Evolutionary conservation across 2,113 vertebrate genomes (phyloP).

Genomic region (Menidia beryllina): DNA sequence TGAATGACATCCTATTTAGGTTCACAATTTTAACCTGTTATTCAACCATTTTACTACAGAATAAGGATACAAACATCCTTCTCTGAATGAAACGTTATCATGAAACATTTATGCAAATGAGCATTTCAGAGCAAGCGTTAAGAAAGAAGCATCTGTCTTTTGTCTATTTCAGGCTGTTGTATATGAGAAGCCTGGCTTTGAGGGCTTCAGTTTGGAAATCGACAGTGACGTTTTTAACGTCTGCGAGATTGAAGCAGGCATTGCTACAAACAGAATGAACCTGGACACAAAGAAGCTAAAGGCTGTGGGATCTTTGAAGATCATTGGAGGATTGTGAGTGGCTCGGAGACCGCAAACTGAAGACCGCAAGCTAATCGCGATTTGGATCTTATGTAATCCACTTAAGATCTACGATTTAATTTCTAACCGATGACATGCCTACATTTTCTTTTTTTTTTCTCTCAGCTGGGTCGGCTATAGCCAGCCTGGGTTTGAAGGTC

Average conservation of each 20-base stretch:
- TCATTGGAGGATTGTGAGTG: conserved; percentile 92
- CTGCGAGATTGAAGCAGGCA: conserved; percentile 40
- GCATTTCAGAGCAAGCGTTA: neutral
- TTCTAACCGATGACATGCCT: neutral
- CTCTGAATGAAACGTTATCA: neutral
- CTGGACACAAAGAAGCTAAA: conserved; percentile 43
- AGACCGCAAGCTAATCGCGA: neutral
- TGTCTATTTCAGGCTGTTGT: conserved; percentile 81
- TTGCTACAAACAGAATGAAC: conserved; percentile 1
- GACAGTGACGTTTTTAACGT: conserved; percentile 85
- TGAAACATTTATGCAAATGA: neutral
- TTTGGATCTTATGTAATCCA: conserved; percentile 27
- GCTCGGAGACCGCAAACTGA: neutral
- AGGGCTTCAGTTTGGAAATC: conserved; percentile 86
- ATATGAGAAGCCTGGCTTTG: conserved; percentile 90
- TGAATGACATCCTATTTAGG: conserved; percentile 1
- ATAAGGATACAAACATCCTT: neutral
- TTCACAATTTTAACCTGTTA: neutral
- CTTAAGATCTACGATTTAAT: neutral
- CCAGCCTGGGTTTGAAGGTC: conserved; percentile 89
- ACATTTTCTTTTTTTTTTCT: neutral
- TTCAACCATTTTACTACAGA: neutral
- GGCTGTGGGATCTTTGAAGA: conserved; percentile 89
- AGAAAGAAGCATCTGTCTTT: neutral
- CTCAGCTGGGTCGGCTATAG: conserved; percentile 93